A percentile compares a stretch with the other conserved stretches of the same genome.
phyloP scores from a whole-genome alignment of 2,888 invertebrate species.

The Aphodius sticticus region DNA sequence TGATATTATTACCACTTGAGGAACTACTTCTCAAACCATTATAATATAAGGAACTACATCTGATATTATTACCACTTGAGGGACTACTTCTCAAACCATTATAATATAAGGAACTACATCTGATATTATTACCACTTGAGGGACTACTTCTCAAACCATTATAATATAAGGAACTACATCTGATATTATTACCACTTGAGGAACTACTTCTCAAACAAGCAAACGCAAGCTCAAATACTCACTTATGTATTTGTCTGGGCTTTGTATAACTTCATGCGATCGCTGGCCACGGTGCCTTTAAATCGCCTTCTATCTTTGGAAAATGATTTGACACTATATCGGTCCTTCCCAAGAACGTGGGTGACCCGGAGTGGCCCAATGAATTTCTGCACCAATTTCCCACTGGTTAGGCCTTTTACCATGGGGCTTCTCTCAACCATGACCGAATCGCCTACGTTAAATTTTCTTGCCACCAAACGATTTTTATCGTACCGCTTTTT shows the following conservation, averaged over 20 bases:
- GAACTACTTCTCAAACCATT: not conserved
- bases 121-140: not conserved
- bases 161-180: not conserved
- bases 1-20: not conserved
- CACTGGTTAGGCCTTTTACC: slow-evolving; percentile 36
- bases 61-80: not conserved
- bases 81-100: not conserved
- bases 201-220: not conserved
- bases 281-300: slow-evolving; percentile 36
- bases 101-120: not conserved
- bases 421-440: slow-evolving; percentile 32
- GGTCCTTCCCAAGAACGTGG: slow-evolving; percentile 33
- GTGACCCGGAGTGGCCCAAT: slow-evolving; percentile 36
- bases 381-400: slow-evolving; percentile 37
- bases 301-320: slow-evolving; percentile 38
- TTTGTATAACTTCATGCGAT: slow-evolving; percentile 25
- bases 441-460: too few relatives aligned
- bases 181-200: not conserved
- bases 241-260: slow-evolving; percentile 9
- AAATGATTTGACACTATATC: slow-evolving; percentile 34
- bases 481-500: too few relatives aligned
- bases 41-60: not conserved
- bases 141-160: not conserved
- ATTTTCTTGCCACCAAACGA: too few relatives aligned
- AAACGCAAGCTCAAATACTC: not conserved